Conservation (phyloP, 2,113 vertebrate genomes). For the Petaurus breviceps region DNA sequence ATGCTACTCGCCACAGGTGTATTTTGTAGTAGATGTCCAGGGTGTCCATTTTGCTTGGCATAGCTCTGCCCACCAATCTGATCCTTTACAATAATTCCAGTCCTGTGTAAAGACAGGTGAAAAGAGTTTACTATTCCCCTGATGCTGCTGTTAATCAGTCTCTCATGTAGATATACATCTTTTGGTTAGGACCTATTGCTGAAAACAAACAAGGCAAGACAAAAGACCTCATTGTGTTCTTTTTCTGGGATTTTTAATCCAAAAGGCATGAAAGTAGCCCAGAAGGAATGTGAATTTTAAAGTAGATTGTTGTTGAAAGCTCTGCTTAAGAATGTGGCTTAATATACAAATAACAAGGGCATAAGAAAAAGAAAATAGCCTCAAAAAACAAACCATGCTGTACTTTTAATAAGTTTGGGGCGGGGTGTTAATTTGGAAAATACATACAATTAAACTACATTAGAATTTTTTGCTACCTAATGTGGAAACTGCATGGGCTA, state of each 20-base stretch:
- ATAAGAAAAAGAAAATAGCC: background rate
- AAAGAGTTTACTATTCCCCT: background rate
- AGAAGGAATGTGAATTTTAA: background rate
- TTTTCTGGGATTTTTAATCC: background rate
- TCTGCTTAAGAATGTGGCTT: background rate
- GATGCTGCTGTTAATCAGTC: background rate
- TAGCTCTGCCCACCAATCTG: background rate
- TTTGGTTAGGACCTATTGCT: background rate
- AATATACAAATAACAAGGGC: background rate
- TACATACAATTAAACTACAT: constrained; percentile 54
- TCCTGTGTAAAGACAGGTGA: background rate
- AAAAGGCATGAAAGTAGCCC: background rate
- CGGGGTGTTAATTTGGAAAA: constrained; percentile 3
- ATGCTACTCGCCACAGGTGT: background rate
- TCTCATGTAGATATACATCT: background rate
- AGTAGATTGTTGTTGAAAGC: background rate
- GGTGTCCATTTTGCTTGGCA: background rate
- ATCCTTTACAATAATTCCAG: background rate
- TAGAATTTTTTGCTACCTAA: constrained; percentile 57
- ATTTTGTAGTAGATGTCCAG: background rate
- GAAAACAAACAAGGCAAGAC: background rate
- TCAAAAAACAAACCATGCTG: background rate
- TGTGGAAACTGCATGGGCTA: constrained; percentile 47
- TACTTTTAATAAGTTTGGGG: background rate
- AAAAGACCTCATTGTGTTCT: background rate